Conservation (phyloP, 1,140 invertebrate species). For the Heterodera carotae region DNA sequence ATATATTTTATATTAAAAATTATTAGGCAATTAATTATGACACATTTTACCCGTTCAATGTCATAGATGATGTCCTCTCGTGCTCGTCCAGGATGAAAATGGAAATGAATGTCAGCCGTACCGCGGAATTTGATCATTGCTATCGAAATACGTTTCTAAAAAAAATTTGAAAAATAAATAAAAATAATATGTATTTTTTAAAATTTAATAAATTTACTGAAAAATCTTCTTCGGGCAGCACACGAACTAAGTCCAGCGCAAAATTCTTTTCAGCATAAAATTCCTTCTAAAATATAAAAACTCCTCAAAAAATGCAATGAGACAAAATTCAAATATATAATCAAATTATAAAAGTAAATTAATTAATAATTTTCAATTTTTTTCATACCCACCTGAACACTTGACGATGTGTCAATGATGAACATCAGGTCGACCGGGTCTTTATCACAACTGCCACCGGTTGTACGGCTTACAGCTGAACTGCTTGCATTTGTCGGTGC, state of each 20-base stretch:
- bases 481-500: background rate
- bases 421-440: slow-evolving; percentile 54
- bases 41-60: slow-evolving; percentile 45
- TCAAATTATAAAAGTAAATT: too few relatives aligned
- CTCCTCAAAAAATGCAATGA: background rate
- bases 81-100: slow-evolving; percentile 26
- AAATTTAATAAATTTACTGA: slow-evolving; percentile 32
- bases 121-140: slow-evolving; percentile 45
- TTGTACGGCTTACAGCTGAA: too few relatives aligned
- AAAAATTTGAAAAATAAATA: slow-evolving; percentile 3
- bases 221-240: slow-evolving; percentile 53
- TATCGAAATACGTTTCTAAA: slow-evolving; percentile 50
- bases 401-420: slow-evolving; percentile 54
- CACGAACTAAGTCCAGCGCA: slow-evolving; percentile 54
- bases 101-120: slow-evolving; percentile 40
- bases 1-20: too few relatives aligned
- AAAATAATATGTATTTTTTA: background rate
- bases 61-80: slow-evolving; percentile 53
- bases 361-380: too few relatives aligned
- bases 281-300: slow-evolving; percentile 34
- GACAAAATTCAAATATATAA: too few relatives aligned
- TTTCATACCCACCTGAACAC: slow-evolving; percentile 43
- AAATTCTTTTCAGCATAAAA: slow-evolving; percentile 61
- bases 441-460: slow-evolving; percentile 30
- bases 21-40: too few relatives aligned